Percentiles rank a stretch among this genome's conserved stretches.
Conservation (phyloP, 2,797 vertebrate species). For the Phaenicophaeus curvirostris region DNA sequence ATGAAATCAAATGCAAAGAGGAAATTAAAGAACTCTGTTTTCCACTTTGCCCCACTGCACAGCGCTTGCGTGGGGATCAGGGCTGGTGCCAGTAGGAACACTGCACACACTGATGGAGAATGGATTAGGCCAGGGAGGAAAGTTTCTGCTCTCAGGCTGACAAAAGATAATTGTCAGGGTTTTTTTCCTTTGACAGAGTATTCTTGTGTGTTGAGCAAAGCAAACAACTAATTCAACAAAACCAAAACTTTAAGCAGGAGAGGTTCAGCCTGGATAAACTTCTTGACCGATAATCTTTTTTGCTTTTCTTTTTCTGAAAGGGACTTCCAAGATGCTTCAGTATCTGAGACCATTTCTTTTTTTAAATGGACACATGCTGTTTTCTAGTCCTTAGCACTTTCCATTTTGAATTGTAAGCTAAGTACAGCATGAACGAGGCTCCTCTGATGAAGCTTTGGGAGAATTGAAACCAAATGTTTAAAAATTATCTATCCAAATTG, state of each 20-base stretch:
- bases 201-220: neutral
- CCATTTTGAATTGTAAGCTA: neutral
- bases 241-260: neutral
- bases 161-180: neutral
- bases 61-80: neutral
- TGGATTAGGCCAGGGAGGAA: neutral
- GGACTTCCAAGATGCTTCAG: neutral
- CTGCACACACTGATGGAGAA: accelerated
- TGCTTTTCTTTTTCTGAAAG: neutral
- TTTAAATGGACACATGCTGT: neutral
- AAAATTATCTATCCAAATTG: constrained; percentile 24
- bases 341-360: neutral
- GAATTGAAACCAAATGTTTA: constrained; percentile 68
- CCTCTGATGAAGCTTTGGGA: neutral
- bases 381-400: neutral
- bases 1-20: constrained; percentile 17
- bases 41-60: neutral
- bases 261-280: neutral
- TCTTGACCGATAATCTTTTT: neutral
- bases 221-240: neutral
- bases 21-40: constrained; percentile 53
- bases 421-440: constrained; percentile 17
- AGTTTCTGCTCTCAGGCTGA: neutral
- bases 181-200: neutral
- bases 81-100: neutral